Percentiles rank a stretch among this genome's conserved stretches.
These are phyloP conservation scores for Struthio camelus DNA, from an alignment of 2,113 vertebrate species.

Conservation along the genomic window DNA sequence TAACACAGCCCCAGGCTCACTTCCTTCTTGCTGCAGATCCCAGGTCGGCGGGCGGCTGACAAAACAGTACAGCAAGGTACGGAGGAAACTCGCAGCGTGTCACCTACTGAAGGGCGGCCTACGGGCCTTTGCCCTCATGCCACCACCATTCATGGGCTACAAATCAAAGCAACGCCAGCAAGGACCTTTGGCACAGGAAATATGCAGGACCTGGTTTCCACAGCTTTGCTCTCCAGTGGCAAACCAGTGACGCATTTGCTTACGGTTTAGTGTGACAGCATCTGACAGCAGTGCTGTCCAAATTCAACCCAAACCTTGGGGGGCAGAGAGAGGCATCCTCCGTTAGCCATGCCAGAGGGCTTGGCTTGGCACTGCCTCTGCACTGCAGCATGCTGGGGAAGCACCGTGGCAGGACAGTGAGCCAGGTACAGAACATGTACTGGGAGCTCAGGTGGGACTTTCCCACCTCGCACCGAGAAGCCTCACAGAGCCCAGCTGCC, in stretches of 20 bases:
- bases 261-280: rapidly evolving
- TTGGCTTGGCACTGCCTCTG: rapidly evolving
- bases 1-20: neutral
- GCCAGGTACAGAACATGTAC: neutral
- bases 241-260: neutral
- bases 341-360: rapidly evolving
- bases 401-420: rapidly evolving
- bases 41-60: neutral
- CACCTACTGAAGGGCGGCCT: too few relatives aligned
- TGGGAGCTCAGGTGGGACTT: neutral
- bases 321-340: neutral
- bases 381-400: rapidly evolving
- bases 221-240: rapidly evolving
- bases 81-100: neutral
- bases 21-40: neutral
- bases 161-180: rapidly evolving
- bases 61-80: neutral
- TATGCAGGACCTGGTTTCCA: neutral
- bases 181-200: rapidly evolving
- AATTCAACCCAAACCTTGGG: neutral
- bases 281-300: rapidly evolving
- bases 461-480: neutral
- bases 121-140: too few relatives aligned
- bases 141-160: rapidly evolving
- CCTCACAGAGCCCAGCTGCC: rapidly evolving